Percentiles rank a stretch among this genome's conserved stretches.
These are phyloP conservation scores for Loripinus fragilis DNA, from an alignment of 2,888 invertebrate genomes.

Conservation along the genomic window DNA sequence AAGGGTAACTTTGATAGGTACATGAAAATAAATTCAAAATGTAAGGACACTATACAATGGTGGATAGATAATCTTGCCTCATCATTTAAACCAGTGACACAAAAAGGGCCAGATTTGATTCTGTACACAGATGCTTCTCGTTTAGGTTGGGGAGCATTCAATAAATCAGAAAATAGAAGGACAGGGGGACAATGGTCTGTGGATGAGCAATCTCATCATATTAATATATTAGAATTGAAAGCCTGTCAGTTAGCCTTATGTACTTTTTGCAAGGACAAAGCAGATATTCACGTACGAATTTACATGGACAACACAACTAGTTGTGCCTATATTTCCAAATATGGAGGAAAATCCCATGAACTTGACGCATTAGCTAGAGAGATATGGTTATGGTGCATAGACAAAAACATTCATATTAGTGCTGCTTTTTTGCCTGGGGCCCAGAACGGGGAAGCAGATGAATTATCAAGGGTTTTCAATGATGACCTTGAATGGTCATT, in stretches of 20 bases:
- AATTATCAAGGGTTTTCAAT: slow-evolving; percentile 36
- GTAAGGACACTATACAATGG: background rate
- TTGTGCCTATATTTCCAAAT: slow-evolving; percentile 42
- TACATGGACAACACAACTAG: slow-evolving; percentile 40
- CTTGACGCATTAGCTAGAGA: slow-evolving; percentile 31
- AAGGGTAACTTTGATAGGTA: background rate
- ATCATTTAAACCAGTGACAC: background rate
- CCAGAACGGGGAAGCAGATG: slow-evolving; percentile 39
- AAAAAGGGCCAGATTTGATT: background rate
- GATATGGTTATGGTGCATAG: slow-evolving; percentile 41
- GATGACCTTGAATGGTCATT: slow-evolving; percentile 53
- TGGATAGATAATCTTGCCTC: background rate
- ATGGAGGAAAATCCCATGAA: slow-evolving; percentile 38
- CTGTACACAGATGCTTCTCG: slow-evolving; percentile 4
- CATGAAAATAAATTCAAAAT: background rate
- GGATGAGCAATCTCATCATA: slow-evolving; percentile 31
- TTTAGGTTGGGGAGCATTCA: background rate
- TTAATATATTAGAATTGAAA: slow-evolving; percentile 41
- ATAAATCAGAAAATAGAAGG: background rate
- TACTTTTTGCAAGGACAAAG: slow-evolving; percentile 19
- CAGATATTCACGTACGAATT: slow-evolving; percentile 22
- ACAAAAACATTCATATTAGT: slow-evolving; percentile 22
- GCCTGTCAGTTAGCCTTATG: slow-evolving; percentile 25
- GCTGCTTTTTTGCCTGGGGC: slow-evolving; percentile 45
- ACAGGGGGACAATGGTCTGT: slow-evolving; percentile 34